Evolutionary conservation across 1,140 invertebrate genomes (phyloP).

Genomic region (Chironomus striatipennis): DNA sequence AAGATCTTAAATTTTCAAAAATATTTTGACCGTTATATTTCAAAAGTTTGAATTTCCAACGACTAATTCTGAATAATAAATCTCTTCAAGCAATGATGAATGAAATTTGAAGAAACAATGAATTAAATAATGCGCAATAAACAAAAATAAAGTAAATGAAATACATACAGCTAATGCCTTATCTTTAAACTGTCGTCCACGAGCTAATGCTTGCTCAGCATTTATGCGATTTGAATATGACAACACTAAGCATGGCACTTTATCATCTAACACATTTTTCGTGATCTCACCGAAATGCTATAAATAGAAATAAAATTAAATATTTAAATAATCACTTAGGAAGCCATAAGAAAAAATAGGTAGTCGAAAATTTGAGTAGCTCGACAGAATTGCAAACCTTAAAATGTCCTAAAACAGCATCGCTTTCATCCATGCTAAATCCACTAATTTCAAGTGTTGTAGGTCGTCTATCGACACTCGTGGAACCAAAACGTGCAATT

Average conservation of each 20-base stretch:
- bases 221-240: slow-evolving; percentile 39
- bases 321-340: background rate
- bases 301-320: background rate
- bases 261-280: slow-evolving; percentile 38
- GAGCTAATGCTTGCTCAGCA: slow-evolving; percentile 39
- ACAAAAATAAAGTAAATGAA: background rate
- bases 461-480: slow-evolving; percentile 34
- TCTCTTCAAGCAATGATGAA: background rate
- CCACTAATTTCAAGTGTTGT: slow-evolving; percentile 38
- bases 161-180: slow-evolving; percentile 35
- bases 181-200: slow-evolving; percentile 39
- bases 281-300: slow-evolving; percentile 40
- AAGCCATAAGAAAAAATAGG: too few species aligned
- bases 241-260: slow-evolving; percentile 37
- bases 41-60: too few species aligned
- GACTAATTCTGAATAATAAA: too few species aligned
- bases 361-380: too few species aligned
- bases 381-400: slow-evolving; percentile 27
- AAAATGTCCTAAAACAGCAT: slow-evolving; percentile 39
- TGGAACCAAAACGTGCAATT: slow-evolving; percentile 26
- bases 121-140: background rate
- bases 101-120: background rate
- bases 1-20: too few species aligned
- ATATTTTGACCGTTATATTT: too few species aligned
- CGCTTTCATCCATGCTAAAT: slow-evolving; percentile 36